These are phyloP conservation scores for Myotis yumanensis DNA, from an alignment of 2,113 vertebrate species.

Conservation along the genomic window DNA sequence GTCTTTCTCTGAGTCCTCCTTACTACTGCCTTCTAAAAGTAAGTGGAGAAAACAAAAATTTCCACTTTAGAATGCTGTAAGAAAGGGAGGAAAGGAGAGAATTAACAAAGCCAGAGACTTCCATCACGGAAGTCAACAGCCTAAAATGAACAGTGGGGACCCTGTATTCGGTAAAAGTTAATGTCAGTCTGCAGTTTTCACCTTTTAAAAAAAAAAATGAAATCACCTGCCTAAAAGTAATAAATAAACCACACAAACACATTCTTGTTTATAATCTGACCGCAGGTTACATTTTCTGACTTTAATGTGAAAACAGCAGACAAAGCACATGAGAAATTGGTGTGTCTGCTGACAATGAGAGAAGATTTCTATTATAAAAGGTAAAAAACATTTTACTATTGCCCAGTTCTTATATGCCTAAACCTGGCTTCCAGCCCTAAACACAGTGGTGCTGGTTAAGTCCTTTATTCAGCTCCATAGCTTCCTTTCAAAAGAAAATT, in stretches of 20 bases:
- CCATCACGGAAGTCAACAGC: background rate
- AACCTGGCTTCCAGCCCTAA: conserved; percentile 52
- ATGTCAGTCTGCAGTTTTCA: conserved; percentile 15
- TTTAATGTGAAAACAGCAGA: conserved; percentile 57
- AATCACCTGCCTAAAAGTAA: background rate
- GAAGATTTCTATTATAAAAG: conserved; percentile 58
- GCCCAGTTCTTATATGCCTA: conserved; percentile 40
- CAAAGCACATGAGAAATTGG: conserved; percentile 38
- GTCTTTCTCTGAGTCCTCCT: background rate
- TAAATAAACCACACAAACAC: background rate
- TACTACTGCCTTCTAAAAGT: conserved; percentile 21
- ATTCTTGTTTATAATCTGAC: conserved; percentile 46
- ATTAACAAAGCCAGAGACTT: conserved; percentile 5
- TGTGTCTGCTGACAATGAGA: conserved; percentile 54
- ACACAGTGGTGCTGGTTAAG: conserved; percentile 48
- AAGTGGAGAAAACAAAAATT: conserved; percentile 40
- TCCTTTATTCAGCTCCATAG: conserved; percentile 17
- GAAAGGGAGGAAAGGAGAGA: background rate
- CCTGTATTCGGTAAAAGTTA: background rate
- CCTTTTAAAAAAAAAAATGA: background rate
- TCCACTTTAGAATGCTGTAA: conserved; percentile 24
- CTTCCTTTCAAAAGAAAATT: conserved; percentile 67
- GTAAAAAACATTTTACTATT: conserved; percentile 17
- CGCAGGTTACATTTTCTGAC: conserved; percentile 57
- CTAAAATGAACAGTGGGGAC: conserved; percentile 28